Conservation (phyloP, 2,113 vertebrate species). For the Labeo catla region DNA sequence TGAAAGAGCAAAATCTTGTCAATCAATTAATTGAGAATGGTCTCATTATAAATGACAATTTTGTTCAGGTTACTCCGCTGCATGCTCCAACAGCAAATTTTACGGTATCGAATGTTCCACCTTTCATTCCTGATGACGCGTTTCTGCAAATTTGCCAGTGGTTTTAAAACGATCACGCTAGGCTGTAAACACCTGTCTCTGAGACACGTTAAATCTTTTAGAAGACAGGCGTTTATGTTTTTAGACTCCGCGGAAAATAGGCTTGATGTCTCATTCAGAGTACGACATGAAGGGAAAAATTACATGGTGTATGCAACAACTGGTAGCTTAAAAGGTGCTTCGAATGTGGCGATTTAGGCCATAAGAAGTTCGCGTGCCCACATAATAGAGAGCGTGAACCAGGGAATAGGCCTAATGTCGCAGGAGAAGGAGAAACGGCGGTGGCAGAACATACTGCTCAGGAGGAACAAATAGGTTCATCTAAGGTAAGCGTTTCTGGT, state of each 20-base stretch:
- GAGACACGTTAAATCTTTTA: neutral
- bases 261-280: neutral
- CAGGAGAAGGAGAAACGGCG: neutral
- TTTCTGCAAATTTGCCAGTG: neutral
- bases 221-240: neutral
- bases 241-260: neutral
- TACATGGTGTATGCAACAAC: neutral
- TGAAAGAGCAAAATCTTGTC: neutral
- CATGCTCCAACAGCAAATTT: neutral
- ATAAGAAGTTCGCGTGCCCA: neutral
- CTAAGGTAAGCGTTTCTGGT: neutral
- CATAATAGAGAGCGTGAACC: neutral
- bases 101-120: neutral
- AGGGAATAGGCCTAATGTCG: neutral
- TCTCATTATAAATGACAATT: neutral
- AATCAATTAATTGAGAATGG: neutral
- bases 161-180: neutral
- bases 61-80: neutral
- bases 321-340: neutral
- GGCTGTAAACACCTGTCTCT: neutral
- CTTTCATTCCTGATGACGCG: neutral
- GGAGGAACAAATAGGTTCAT: neutral
- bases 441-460: neutral
- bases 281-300: neutral
- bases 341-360: neutral